Evolutionary conservation across 2,888 invertebrate genomes (phyloP), one percentile per base, ranked within the genome.

Genomic region (Cheilosia grossa): DNA sequence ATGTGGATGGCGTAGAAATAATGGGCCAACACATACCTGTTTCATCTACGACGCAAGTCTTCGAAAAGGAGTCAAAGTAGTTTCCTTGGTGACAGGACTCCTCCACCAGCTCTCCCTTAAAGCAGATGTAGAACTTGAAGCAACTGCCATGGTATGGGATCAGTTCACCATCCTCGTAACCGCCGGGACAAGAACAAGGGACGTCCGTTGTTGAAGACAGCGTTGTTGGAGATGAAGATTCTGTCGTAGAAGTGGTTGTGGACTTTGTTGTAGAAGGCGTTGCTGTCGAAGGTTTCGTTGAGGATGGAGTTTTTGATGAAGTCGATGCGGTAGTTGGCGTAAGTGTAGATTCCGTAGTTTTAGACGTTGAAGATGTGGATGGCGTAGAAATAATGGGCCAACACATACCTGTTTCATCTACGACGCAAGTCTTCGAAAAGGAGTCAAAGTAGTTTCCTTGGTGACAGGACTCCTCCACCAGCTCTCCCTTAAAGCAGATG

Each of bases 71-170:
- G 63, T 89, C 83, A 49, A 89, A 90, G 5, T 88, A 59, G 40
- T 90, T 89, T 33, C 90, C 90, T 1, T 54, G 42, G 1, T 89
- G 89, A 44, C 90, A 90, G 19, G 81, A 61, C 4, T 88, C 73
- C 15, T 88, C 81, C 3, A 88, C 24, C n/a, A 89, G 77, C 13
- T 88, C 58, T 0, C 89, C 87, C 27, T 88, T 73, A 13, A 70
- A 37, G 33, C 90, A 90, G 2, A 89, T 83, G 37, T 88, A 88
- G 33, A 87, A 90, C 64, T 88, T 87, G 9, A 85, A 88, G 67
- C 90, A 90, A 2, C 88, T 88, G 1, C 70, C 88, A 15, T 89
- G 88, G 87, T 89, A 87, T 0, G 83, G 15, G 1, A 87, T 61
- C 15, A 88, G 78, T 5, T 82, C 73, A 4, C 90, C 90, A 4